phyloP scores from a whole-genome alignment of 2,888 invertebrate genomes.

The Phyto melanocephala region DNA sequence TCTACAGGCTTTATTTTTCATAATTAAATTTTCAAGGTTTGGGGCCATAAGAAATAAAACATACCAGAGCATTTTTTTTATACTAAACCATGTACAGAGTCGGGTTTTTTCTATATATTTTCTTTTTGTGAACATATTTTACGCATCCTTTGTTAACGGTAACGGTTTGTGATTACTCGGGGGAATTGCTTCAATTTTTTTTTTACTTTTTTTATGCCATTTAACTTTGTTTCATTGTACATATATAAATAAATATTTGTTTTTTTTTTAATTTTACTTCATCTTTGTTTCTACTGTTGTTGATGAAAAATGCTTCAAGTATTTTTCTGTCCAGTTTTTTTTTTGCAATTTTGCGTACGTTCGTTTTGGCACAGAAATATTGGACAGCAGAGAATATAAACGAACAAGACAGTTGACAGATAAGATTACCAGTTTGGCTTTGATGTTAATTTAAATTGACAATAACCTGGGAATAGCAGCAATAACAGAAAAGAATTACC shows the following conservation, averaged over 20 bases:
- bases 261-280: neutral
- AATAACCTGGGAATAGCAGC: conserved; percentile 48
- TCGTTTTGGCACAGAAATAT: neutral
- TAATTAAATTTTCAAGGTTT: conserved; percentile 34
- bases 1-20: no score
- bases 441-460: conserved; percentile 63
- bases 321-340: neutral
- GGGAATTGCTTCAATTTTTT: conserved; percentile 34
- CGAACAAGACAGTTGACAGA: conserved; percentile 58
- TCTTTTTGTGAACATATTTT: conserved; percentile 11
- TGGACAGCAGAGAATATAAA: conserved; percentile 44
- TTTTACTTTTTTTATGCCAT: conserved; percentile 17
- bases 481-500: neutral
- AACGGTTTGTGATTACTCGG: conserved; percentile 28
- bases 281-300: conserved; percentile 11
- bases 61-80: neutral
- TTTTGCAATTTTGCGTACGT: neutral
- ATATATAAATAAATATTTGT: neutral
- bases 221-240: conserved; percentile 27
- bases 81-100: neutral
- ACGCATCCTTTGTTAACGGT: conserved; percentile 47
- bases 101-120: neutral
- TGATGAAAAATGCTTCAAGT: conserved; percentile 41
- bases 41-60: neutral
- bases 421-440: conserved; percentile 57